Percentiles rank a stretch among this genome's conserved stretches.
These are phyloP conservation scores for Latrodectus geometricus DNA, from an alignment of 1,140 invertebrate genomes.

Conservation along the genomic window DNA sequence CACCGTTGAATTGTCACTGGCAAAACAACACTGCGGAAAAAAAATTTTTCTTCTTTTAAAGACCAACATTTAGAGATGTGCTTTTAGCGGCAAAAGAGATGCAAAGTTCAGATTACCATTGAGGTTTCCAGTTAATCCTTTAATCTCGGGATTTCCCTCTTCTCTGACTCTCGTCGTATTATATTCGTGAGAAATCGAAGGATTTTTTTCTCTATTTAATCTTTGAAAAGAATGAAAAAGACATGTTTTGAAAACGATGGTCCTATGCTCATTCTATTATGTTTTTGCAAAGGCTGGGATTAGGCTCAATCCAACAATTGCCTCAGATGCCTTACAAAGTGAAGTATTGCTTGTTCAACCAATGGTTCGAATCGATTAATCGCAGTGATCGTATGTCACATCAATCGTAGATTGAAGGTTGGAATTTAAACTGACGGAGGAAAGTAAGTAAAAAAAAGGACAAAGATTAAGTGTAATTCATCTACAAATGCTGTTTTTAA, in stretches of 20 bases:
- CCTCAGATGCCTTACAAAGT: no score
- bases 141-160: slow-evolving; percentile 39
- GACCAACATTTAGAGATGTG: neutral
- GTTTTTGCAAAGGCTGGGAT: neutral
- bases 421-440: no score
- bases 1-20: slow-evolving; percentile 15
- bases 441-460: no score
- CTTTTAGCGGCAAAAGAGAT: slow-evolving; percentile 47
- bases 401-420: no score
- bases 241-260: neutral
- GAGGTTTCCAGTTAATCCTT: slow-evolving; percentile 47
- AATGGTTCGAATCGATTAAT: no score
- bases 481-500: no score
- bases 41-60: neutral
- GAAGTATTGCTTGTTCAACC: no score
- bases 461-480: no score
- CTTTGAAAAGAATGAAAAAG: neutral
- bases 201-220: slow-evolving; percentile 3
- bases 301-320: neutral
- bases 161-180: slow-evolving; percentile 25
- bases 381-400: no score
- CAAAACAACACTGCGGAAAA: slow-evolving; percentile 48
- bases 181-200: slow-evolving; percentile 43
- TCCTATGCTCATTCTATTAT: neutral
- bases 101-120: slow-evolving; percentile 28